phyloP scores from a whole-genome alignment of 2,113 vertebrate species.

The Chinchilla lanigera region DNA sequence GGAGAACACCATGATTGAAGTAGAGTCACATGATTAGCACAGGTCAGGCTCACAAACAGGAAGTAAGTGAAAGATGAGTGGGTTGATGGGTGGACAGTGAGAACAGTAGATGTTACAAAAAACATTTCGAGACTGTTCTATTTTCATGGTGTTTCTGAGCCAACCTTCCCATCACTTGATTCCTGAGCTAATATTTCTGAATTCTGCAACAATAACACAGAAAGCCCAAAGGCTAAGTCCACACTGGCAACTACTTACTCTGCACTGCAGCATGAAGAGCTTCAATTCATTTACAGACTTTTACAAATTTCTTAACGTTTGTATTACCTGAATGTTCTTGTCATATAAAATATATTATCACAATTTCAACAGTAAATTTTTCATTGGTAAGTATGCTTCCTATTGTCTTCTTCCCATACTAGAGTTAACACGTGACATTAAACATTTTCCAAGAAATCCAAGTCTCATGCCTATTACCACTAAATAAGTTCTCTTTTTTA shows the following conservation, averaged over 20 bases:
- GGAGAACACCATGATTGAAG: too few species aligned
- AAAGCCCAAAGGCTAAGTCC: neutral
- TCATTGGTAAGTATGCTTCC: neutral
- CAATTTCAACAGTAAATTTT: conserved; percentile 25
- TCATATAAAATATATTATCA: neutral
- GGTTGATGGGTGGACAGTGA: neutral
- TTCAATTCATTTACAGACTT: neutral
- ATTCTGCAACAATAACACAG: neutral
- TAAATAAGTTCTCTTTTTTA: neutral
- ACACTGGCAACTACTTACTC: neutral
- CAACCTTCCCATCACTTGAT: neutral
- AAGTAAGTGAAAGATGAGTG: neutral
- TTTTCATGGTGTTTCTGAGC: neutral
- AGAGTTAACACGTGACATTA: neutral
- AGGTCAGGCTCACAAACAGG: neutral
- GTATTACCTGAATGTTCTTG: neutral
- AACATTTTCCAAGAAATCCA: neutral
- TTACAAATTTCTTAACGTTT: neutral
- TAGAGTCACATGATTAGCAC: neutral
- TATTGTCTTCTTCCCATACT: neutral
- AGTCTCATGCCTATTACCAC: neutral
- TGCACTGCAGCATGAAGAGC: neutral
- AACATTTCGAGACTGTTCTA: neutral
- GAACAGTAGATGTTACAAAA: neutral
- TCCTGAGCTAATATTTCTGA: conserved; percentile 11